Conservation (phyloP, 53 echinoderm and acorn worm genomes). For the Echinometra lucunter region DNA sequence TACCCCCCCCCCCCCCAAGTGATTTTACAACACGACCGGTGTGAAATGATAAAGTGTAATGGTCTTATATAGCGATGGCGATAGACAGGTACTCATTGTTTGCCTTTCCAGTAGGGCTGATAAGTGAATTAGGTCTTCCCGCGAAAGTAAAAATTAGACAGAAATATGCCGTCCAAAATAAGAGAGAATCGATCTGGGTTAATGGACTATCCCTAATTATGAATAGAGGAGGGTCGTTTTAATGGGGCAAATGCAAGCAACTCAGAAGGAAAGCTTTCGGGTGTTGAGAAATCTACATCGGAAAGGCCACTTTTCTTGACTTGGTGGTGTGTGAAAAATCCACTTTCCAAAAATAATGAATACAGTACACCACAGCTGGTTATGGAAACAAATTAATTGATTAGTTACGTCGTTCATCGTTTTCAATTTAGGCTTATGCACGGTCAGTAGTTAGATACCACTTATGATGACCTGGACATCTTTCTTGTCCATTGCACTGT, state of each 20-base stretch:
- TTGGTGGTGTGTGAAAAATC: not conserved
- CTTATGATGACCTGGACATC: not conserved
- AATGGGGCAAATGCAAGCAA: not conserved
- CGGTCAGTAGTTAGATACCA: not conserved
- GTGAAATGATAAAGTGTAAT: no score
- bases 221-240: not conserved
- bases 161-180: not conserved
- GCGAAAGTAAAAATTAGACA: not conserved
- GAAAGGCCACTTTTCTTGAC: not conserved
- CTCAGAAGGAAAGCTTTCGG: not conserved
- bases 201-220: not conserved
- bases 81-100: not conserved
- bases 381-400: not conserved
- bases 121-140: not conserved
- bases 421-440: not conserved
- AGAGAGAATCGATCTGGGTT: constrained; percentile 1
- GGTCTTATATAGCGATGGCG: no score
- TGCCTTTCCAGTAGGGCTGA: not conserved
- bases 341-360: not conserved
- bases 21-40: not conserved
- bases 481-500: no score
- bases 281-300: not conserved
- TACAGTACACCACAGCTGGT: not conserved
- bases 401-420: not conserved
- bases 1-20: no score